These are phyloP conservation scores for Garra rufa DNA, from an alignment of 2,113 vertebrate species.

Conservation along the genomic window DNA sequence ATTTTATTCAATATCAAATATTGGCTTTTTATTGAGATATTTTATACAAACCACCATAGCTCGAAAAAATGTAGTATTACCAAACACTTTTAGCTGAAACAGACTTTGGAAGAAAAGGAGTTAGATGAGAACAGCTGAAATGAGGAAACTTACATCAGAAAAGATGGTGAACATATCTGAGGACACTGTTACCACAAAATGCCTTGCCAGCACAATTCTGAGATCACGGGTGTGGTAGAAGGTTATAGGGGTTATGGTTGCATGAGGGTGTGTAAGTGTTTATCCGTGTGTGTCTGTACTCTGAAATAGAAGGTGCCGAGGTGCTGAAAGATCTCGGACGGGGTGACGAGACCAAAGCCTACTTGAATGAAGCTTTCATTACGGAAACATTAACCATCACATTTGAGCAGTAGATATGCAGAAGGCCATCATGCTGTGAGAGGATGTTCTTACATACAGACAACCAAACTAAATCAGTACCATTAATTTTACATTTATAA, in stretches of 20 bases:
- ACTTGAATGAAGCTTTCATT: background rate
- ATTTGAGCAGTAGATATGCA: background rate
- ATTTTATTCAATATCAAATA: background rate
- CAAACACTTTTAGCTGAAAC: background rate
- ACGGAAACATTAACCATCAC: slow-evolving; percentile 4
- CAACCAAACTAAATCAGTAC: background rate
- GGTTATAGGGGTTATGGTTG: slow-evolving; percentile 6
- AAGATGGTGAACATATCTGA: slow-evolving; percentile 20
- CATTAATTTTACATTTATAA: background rate
- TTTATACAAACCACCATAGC: background rate
- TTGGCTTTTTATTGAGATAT: no score
- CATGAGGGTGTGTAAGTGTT: slow-evolving; percentile 11
- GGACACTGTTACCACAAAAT: slow-evolving; percentile 35
- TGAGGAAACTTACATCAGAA: background rate
- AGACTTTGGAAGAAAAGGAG: background rate
- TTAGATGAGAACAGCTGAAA: background rate
- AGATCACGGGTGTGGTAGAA: background rate
- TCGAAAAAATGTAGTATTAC: background rate
- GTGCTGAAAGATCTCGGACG: slow-evolving; percentile 25
- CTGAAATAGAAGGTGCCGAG: slow-evolving; percentile 38
- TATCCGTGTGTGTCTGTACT: background rate
- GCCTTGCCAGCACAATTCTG: slow-evolving; percentile 23
- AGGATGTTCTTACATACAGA: background rate
- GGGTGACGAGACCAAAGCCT: slow-evolving; percentile 12
- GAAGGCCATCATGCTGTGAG: background rate